These are phyloP conservation scores for Calidris pugnax DNA, from an alignment of 2,113 vertebrate genomes.

Conservation along the genomic window DNA sequence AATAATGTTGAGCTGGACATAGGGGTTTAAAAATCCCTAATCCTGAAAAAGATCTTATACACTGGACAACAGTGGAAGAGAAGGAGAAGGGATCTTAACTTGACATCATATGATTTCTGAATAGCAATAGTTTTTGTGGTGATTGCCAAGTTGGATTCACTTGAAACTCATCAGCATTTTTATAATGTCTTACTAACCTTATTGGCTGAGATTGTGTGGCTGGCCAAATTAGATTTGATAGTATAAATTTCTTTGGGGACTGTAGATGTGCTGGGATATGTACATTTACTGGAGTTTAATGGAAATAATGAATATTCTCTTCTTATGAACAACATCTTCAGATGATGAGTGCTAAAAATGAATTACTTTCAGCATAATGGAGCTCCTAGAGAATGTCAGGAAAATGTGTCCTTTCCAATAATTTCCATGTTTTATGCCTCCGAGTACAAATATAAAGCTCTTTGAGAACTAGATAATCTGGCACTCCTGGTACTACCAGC, in stretches of 20 bases:
- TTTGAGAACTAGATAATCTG: not conserved
- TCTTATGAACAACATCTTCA: not conserved
- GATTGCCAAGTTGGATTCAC: not conserved
- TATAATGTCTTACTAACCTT: conserved; percentile 36
- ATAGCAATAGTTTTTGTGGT: not conserved
- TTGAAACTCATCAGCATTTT: conserved; percentile 36
- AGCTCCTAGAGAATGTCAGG: not conserved
- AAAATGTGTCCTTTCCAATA: not conserved
- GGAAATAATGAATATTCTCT: conserved; percentile 20
- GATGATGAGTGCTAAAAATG: not conserved
- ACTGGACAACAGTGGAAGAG: not conserved
- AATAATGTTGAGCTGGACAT: not conserved
- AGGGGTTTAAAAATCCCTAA: not conserved
- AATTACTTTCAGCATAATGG: not conserved
- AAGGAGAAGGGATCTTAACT: not conserved
- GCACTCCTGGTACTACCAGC: not conserved
- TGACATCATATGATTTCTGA: not conserved
- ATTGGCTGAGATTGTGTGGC: conserved; percentile 3
- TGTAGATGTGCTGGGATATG: not conserved
- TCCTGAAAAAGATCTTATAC: not conserved
- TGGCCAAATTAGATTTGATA: conserved; percentile 21
- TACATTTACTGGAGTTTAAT: conserved; percentile 24
- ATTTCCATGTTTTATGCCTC: not conserved
- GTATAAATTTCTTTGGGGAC: conserved; percentile 13
- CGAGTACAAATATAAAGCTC: not conserved